Percentiles rank a stretch among this genome's conserved stretches.
Evolutionary conservation across 2,113 vertebrate species (phyloP).

Genomic region (Ceyx cyanopectus): DNA sequence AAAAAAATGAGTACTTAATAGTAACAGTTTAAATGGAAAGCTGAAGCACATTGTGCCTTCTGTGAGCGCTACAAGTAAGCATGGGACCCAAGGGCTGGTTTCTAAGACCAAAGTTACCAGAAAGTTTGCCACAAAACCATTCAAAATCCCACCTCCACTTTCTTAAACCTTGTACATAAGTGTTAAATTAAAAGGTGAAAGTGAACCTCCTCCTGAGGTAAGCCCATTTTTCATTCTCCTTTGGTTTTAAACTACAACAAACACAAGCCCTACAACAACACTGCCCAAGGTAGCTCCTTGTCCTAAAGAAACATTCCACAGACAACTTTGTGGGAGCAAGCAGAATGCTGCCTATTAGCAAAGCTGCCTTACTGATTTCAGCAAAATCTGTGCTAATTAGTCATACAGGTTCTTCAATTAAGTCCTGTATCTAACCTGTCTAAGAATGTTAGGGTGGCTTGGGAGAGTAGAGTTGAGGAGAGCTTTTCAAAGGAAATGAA

Average conservation of each 20-base stretch:
- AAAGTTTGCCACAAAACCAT: not conserved
- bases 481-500: not conserved
- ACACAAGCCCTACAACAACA: not conserved
- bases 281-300: not conserved
- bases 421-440: not conserved
- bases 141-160: not conserved
- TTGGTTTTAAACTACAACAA: not conserved
- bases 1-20: too few species aligned
- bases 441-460: not conserved
- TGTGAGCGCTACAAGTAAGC: not conserved
- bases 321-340: not conserved
- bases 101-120: not conserved
- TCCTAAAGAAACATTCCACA: not conserved
- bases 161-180: not conserved
- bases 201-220: not conserved
- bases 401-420: not conserved
- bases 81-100: not conserved
- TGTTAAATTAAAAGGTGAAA: not conserved
- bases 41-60: not conserved
- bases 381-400: not conserved
- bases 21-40: not conserved
- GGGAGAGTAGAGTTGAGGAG: not conserved
- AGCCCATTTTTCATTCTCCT: not conserved
- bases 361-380: not conserved
- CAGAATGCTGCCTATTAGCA: not conserved